phyloP scores from a whole-genome alignment of 2,888 invertebrate species.

The Osmoderma eremita region DNA sequence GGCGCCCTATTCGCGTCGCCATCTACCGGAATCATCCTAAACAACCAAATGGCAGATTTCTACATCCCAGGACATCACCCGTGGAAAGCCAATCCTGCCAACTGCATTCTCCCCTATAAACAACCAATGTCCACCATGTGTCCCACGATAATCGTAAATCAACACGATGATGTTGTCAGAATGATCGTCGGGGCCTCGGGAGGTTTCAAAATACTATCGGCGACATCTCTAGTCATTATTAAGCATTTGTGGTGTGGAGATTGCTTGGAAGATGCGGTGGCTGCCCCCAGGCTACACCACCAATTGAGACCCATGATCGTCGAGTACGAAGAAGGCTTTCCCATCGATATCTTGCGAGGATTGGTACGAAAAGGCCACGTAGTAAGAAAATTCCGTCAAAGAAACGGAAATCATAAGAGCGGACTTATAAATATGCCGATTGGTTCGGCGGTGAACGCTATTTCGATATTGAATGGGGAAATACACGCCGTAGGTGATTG shows the following conservation, averaged over 20 bases:
- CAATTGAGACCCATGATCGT: constrained; percentile 83
- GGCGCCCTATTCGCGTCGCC: constrained; percentile 79
- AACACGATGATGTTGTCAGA: constrained; percentile 66
- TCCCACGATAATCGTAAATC: constrained; percentile 78
- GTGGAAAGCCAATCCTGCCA: constrained; percentile 79
- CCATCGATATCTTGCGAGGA: constrained; percentile 43
- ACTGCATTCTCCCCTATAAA: constrained; percentile 81
- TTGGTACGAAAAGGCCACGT: constrained; percentile 43
- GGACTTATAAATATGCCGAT: constrained; percentile 41
- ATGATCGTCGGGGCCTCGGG: constrained; percentile 82
- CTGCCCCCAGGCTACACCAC: constrained; percentile 83
- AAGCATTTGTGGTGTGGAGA: constrained; percentile 74
- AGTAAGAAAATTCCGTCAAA: constrained; percentile 39
- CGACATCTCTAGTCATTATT: constrained; percentile 74
- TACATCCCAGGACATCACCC: constrained; percentile 72
- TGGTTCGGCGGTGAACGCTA: constrained; percentile 47
- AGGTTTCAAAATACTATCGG: constrained; percentile 86
- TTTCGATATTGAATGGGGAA: constrained; percentile 42
- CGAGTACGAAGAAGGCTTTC: constrained; percentile 72
- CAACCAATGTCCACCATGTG: constrained; percentile 89
- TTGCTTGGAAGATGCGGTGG: constrained; percentile 74
- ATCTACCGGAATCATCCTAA: constrained; percentile 80
- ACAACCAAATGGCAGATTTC: constrained; percentile 89
- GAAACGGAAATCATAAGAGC: constrained; percentile 9
- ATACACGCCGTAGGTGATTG: constrained; percentile 47